Evolutionary conservation across 2,888 invertebrate genomes (phyloP).

Genomic region (Apodemia duryi): DNA sequence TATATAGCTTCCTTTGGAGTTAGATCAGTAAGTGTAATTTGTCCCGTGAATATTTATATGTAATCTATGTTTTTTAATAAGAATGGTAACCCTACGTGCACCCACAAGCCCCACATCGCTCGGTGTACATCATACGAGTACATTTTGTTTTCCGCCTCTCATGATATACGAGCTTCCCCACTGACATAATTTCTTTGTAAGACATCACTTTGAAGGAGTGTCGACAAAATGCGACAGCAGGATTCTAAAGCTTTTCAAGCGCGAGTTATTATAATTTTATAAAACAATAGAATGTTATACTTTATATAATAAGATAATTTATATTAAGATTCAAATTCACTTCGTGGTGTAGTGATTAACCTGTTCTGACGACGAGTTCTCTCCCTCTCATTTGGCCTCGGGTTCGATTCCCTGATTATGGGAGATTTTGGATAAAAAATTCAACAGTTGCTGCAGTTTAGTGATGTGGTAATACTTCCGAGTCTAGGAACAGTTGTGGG

Average conservation of each 20-base stretch:
- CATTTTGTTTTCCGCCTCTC: slow-evolving; percentile 21
- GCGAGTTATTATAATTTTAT: slow-evolving; percentile 14
- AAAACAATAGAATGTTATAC: neutral
- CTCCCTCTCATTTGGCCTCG: too few species aligned
- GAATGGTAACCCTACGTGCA: neutral
- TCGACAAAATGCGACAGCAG: slow-evolving; percentile 30
- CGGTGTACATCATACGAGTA: slow-evolving; percentile 11
- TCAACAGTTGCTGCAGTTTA: too few species aligned
- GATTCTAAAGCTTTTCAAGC: slow-evolving; percentile 19
- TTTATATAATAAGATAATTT: neutral
- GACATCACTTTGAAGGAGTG: slow-evolving; percentile 43
- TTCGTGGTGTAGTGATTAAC: neutral
- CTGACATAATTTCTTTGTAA: slow-evolving; percentile 52
- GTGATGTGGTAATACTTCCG: too few species aligned
- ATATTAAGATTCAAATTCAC: neutral
- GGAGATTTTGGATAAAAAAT: too few species aligned
- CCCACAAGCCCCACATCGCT: slow-evolving; percentile 5
- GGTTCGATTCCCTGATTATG: too few species aligned
- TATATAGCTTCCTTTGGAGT: too few species aligned
- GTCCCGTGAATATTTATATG: too few species aligned
- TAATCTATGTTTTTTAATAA: too few species aligned
- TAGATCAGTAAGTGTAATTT: too few species aligned
- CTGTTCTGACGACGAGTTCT: too few species aligned
- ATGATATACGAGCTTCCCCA: slow-evolving; percentile 30
- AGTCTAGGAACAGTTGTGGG: too few species aligned